A percentile compares a stretch with the other conserved stretches of the same genome.
Conservation (phyloP, 2,797 vertebrate genomes). For the Danionella dracula region DNA sequence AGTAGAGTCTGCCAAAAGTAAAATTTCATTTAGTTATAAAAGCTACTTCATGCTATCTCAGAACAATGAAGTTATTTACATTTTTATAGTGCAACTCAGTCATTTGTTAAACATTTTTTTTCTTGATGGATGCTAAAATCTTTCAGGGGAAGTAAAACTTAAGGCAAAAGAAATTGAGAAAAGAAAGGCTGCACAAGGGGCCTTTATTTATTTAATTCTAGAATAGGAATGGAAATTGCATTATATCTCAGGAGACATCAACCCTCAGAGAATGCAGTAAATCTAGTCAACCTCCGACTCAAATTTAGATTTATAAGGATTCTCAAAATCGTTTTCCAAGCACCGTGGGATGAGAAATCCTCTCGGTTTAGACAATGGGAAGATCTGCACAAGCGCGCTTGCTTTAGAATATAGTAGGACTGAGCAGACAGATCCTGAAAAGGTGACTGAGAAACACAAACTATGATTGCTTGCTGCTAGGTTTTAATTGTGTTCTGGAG, state of each 20-base stretch:
- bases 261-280: conserved; percentile 3
- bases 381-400: too few relatives aligned
- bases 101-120: too few relatives aligned
- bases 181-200: neutral
- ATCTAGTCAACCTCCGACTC: neutral
- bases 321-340: conserved; percentile 5
- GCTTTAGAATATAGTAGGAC: neutral
- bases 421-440: neutral
- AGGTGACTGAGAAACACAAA: neutral
- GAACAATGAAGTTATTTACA: too few relatives aligned
- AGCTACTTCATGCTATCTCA: too few relatives aligned
- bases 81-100: too few relatives aligned
- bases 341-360: neutral
- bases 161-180: too few relatives aligned
- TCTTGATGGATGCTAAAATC: too few relatives aligned
- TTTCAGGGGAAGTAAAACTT: too few relatives aligned
- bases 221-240: conserved; percentile 13
- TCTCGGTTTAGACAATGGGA: neutral
- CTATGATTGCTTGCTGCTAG: neutral
- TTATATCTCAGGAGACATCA: conserved; percentile 7
- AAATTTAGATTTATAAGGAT: conserved; percentile 18
- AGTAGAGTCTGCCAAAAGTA: too few relatives aligned
- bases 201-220: conserved; percentile 6
- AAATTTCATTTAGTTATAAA: too few relatives aligned
- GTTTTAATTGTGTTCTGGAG: conserved; percentile 22